These are phyloP conservation scores for Prietella phreatophila DNA, from an alignment of 2,113 vertebrate genomes.

Conservation along the genomic window DNA sequence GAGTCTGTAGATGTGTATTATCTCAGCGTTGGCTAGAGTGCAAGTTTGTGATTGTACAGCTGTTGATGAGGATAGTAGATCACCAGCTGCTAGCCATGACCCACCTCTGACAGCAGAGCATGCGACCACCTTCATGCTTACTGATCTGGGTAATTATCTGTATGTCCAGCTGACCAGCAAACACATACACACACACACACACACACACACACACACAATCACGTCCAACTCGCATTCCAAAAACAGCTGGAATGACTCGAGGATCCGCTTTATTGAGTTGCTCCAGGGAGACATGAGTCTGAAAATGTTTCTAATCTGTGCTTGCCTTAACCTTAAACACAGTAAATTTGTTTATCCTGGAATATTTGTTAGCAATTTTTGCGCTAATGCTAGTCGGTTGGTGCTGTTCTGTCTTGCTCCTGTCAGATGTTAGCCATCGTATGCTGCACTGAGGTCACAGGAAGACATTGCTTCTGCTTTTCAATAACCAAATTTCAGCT, in stretches of 20 bases:
- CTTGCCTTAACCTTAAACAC: background rate
- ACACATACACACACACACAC: constrained; percentile 17
- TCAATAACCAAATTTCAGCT: background rate
- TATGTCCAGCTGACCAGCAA: constrained; percentile 58
- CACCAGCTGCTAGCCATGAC: constrained; percentile 65
- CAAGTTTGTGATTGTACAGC: constrained; percentile 64
- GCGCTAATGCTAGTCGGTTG: background rate
- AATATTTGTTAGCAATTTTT: background rate
- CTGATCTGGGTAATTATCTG: constrained; percentile 71
- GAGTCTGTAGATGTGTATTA: constrained; percentile 24
- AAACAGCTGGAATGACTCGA: constrained; percentile 36
- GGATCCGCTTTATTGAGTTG: background rate
- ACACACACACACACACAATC: constrained; percentile 11
- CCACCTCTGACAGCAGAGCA: constrained; percentile 66
- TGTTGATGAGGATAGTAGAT: constrained; percentile 67
- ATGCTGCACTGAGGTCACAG: background rate
- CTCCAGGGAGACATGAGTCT: background rate
- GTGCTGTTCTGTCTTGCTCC: background rate
- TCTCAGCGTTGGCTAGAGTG: constrained; percentile 28
- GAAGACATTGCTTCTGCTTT: too few relatives aligned
- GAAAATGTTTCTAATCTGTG: background rate
- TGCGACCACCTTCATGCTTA: constrained; percentile 67
- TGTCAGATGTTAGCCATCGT: background rate
- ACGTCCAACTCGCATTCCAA: background rate
- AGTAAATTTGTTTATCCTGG: background rate